A percentile compares a stretch with the other conserved stretches of the same genome.
These are phyloP conservation scores for Hydriomena furcata DNA, from an alignment of 2,888 invertebrate genomes.

Conservation along the genomic window DNA sequence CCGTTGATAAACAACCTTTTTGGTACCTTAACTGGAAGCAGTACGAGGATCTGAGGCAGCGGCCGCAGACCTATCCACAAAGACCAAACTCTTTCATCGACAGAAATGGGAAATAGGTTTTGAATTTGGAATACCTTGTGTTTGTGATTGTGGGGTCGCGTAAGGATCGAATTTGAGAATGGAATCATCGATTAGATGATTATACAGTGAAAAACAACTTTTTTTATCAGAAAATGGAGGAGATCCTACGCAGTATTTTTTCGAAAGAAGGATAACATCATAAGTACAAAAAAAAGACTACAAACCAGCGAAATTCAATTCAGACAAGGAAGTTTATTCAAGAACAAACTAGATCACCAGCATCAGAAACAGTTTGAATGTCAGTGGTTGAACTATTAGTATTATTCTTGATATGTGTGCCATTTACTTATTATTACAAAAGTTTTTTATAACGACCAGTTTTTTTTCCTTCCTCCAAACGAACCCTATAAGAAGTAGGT, in stretches of 20 bases:
- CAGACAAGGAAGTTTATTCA: too few species aligned
- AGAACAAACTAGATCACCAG: too few species aligned
- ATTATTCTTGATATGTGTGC: too few species aligned
- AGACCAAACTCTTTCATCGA: conserved; percentile 52
- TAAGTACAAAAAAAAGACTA: too few species aligned
- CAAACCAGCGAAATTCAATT: too few species aligned
- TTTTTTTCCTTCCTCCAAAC: too few species aligned
- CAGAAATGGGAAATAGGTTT: conserved; percentile 15
- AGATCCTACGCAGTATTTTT: neutral
- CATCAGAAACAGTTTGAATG: too few species aligned
- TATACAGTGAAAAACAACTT: neutral
- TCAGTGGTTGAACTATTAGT: too few species aligned
- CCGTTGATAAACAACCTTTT: conserved; percentile 85
- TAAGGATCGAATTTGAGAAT: conserved; percentile 6
- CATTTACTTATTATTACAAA: too few species aligned
- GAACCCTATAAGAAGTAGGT: too few species aligned
- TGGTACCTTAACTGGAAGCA: conserved; percentile 86
- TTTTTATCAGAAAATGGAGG: neutral
- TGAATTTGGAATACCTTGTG: conserved; percentile 6
- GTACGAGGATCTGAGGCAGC: conserved; percentile 80
- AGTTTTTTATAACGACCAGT: too few species aligned
- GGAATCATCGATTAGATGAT: conserved; percentile 12
- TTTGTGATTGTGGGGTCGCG: conserved; percentile 3
- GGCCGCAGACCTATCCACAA: conserved; percentile 59
- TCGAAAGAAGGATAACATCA: neutral